Evolutionary conservation across 2,888 invertebrate species (phyloP).

Genomic region (Rhogogaster chlorosoma): DNA sequence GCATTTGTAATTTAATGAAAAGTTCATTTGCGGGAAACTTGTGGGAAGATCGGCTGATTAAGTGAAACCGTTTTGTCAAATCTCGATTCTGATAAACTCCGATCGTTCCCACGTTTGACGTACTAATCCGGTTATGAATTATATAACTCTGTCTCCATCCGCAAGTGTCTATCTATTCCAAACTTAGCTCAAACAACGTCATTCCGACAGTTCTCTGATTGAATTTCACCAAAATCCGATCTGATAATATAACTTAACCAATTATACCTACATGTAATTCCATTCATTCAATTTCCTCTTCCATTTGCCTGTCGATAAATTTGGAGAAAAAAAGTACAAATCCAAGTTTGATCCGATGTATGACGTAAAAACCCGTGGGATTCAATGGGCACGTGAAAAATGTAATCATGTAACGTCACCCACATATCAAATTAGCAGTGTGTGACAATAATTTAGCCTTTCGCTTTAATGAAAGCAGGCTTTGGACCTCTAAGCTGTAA

Average conservation of each 20-base stretch:
- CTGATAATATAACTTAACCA: not conserved
- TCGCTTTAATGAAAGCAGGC: not conserved
- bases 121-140: not conserved
- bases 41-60: not conserved
- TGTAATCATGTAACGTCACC: not conserved
- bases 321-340: not conserved
- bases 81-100: not conserved
- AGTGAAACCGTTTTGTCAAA: not conserved
- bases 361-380: not conserved
- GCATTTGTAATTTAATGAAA: not conserved
- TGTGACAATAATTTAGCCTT: not conserved
- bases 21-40: not conserved
- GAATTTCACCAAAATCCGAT: not conserved
- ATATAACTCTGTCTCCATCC: not conserved
- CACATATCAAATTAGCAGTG: not conserved
- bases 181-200: not conserved
- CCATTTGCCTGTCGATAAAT: not conserved
- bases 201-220: conserved; percentile 24
- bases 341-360: not conserved
- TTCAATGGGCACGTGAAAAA: not conserved
- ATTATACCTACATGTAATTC: not conserved
- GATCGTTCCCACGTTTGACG: not conserved
- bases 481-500: not conserved
- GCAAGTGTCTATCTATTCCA: not conserved
- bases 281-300: not conserved